Conservation (phyloP, 2,888 invertebrate genomes). For the Parapristionchus giblindavisi region DNA sequence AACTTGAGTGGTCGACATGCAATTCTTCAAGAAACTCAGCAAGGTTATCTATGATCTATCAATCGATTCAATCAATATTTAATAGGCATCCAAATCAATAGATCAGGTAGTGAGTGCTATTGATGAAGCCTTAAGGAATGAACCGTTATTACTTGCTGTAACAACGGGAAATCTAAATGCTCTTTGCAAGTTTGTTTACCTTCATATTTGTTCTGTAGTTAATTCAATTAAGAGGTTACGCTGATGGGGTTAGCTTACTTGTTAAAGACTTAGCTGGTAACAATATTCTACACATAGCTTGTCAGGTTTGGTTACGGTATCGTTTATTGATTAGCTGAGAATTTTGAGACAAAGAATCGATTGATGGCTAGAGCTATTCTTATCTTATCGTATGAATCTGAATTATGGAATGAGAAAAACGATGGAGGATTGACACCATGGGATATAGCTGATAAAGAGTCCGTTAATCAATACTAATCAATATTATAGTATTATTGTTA, state of each 20-base stretch:
- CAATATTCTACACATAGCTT: constrained; percentile 21
- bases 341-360: constrained; percentile 6
- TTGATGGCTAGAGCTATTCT: constrained; percentile 11
- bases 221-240: constrained; percentile 7
- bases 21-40: constrained; percentile 25
- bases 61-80: not conserved
- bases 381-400: not conserved
- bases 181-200: constrained; percentile 15
- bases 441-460: constrained; percentile 21
- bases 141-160: constrained; percentile 18
- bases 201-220: not conserved
- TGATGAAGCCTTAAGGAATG: constrained; percentile 16
- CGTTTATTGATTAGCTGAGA: not conserved
- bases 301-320: constrained; percentile 14
- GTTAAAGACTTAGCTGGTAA: constrained; percentile 16
- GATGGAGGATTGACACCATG: constrained; percentile 11
- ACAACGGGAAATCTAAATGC: constrained; percentile 19
- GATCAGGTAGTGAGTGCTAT: constrained; percentile 17
- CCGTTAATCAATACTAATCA: not conserved
- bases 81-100: constrained; percentile 1
- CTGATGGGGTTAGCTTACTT: constrained; percentile 14
- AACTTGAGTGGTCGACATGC: constrained; percentile 23
- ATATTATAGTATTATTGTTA: not conserved
- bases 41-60: constrained; percentile 11
- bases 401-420: constrained; percentile 27